Percentiles rank a stretch among this genome's conserved stretches.
Evolutionary conservation across 2,888 invertebrate species (phyloP).

Genomic region (Xylota sylvarum): DNA sequence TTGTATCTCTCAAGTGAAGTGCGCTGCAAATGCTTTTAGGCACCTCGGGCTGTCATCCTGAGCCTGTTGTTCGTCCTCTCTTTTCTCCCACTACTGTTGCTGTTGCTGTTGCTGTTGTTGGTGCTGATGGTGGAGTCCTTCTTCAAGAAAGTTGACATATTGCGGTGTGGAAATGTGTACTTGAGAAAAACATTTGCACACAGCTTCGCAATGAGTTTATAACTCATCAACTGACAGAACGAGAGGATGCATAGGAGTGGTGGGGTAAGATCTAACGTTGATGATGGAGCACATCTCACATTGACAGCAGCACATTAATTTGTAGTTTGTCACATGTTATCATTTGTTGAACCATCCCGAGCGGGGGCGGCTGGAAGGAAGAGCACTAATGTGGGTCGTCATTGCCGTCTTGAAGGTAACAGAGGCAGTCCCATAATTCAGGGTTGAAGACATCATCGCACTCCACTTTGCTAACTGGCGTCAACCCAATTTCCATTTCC

Average conservation of each 20-base stretch:
- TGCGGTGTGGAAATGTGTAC: slow-evolving; percentile 50
- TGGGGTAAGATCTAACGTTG: background rate
- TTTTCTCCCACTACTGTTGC: background rate
- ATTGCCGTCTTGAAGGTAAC: slow-evolving; percentile 15
- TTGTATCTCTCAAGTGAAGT: slow-evolving; percentile 46
- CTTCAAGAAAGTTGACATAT: slow-evolving; percentile 44
- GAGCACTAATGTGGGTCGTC: slow-evolving; percentile 47
- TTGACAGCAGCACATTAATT: slow-evolving; percentile 64
- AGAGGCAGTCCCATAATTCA: slow-evolving; percentile 27
- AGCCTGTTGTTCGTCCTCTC: slow-evolving; percentile 24
- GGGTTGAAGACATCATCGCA: slow-evolving; percentile 54
- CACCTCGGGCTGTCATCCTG: slow-evolving; percentile 35
- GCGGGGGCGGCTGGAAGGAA: slow-evolving; percentile 1
- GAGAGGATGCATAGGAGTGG: background rate
- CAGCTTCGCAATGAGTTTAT: slow-evolving; percentile 50
- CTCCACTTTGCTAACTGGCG: slow-evolving; percentile 44
- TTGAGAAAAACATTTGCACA: slow-evolving; percentile 60
- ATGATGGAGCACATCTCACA: slow-evolving; percentile 63
- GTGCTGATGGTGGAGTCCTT: background rate
- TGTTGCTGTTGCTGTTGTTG: background rate
- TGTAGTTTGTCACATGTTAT: slow-evolving; percentile 67
- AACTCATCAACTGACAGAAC: slow-evolving; percentile 54
- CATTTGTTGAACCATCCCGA: slow-evolving; percentile 25
- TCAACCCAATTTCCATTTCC: slow-evolving; percentile 70
- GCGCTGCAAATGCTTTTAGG: slow-evolving; percentile 57